Evolutionary conservation across 2,797 vertebrate species (phyloP).

Genomic region (Capromys pilorides): DNA sequence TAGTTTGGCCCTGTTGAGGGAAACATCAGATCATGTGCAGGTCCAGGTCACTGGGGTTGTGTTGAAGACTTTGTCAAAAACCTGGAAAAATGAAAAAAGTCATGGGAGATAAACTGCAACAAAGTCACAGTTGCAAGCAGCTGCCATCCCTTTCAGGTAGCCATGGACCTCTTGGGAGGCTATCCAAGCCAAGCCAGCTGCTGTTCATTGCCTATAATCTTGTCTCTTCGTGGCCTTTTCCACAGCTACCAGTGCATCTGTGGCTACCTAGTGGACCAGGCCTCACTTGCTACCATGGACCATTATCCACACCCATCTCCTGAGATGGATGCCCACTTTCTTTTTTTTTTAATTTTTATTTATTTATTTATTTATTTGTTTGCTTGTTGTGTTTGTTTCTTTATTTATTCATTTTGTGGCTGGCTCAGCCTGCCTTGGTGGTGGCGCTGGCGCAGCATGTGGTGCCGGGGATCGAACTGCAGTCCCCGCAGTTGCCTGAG

Average conservation of each 20-base stretch:
- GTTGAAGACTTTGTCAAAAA: slow-evolving; percentile 96
- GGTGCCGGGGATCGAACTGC: too few relatives aligned
- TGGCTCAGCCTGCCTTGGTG: too few relatives aligned
- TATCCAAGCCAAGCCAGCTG: slow-evolving; percentile 96
- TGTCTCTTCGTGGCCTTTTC: slow-evolving; percentile 90
- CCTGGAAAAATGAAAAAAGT: slow-evolving; percentile 94
- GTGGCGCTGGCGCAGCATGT: too few relatives aligned
- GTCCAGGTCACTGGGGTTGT: slow-evolving; percentile 98
- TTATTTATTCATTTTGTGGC: too few relatives aligned
- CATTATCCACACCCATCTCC: slow-evolving; percentile 98
- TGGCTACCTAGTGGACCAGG: slow-evolving; percentile 97
- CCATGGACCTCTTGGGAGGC: slow-evolving; percentile 94
- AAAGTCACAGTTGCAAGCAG: slow-evolving; percentile 97
- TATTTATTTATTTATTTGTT: too few relatives aligned
- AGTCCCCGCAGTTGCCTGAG: too few relatives aligned
- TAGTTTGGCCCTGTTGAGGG: slow-evolving; percentile 98
- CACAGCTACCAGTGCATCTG: slow-evolving; percentile 91
- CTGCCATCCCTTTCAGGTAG: slow-evolving; percentile 98
- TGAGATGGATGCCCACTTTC: slow-evolving; percentile 99
- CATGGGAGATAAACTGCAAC: slow-evolving; percentile 99
- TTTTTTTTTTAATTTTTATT: too few relatives aligned
- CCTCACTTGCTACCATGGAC: slow-evolving; percentile 98
- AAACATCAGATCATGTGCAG: slow-evolving; percentile 97
- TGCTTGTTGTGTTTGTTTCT: too few relatives aligned
- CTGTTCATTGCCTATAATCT: slow-evolving; percentile 95